Conservation (phyloP, 1,140 invertebrate species). For the Ladona fulva region DNA sequence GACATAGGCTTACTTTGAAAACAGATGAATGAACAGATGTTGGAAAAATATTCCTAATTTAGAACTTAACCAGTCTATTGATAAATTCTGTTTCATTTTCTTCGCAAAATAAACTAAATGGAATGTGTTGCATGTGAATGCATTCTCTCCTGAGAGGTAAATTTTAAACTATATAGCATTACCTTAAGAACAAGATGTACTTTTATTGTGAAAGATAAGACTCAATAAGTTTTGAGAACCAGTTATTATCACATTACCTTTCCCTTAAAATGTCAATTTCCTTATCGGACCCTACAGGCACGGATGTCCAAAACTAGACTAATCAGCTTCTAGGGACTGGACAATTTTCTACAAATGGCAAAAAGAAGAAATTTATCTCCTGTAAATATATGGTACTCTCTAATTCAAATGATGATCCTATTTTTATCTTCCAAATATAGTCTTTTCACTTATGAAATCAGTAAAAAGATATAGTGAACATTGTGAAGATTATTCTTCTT, state of each 20-base stretch:
- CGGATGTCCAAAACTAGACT: constrained; percentile 13
- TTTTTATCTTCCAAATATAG: background rate
- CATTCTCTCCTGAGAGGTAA: background rate
- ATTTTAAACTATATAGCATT: background rate
- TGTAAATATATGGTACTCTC: constrained; percentile 1
- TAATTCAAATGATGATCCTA: background rate
- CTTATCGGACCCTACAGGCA: constrained; percentile 12
- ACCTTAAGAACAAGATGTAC: background rate
- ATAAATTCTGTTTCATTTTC: background rate
- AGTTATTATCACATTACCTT: constrained; percentile 13
- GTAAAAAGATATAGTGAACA: background rate
- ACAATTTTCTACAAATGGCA: constrained; percentile 13
- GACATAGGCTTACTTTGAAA: constrained; percentile 7
- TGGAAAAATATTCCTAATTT: background rate
- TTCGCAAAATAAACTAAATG: background rate
- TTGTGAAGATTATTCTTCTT: background rate
- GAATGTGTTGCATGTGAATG: background rate
- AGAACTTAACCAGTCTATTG: background rate
- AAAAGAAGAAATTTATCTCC: constrained; percentile 9
- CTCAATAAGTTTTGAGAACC: background rate
- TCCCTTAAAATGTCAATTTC: constrained; percentile 4
- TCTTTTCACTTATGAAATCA: background rate
- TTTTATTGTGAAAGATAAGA: background rate
- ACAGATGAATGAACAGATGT: background rate
- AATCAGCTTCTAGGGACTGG: constrained; percentile 8